phyloP scores from a whole-genome alignment of 2,113 vertebrate species.

The Apus apus region DNA sequence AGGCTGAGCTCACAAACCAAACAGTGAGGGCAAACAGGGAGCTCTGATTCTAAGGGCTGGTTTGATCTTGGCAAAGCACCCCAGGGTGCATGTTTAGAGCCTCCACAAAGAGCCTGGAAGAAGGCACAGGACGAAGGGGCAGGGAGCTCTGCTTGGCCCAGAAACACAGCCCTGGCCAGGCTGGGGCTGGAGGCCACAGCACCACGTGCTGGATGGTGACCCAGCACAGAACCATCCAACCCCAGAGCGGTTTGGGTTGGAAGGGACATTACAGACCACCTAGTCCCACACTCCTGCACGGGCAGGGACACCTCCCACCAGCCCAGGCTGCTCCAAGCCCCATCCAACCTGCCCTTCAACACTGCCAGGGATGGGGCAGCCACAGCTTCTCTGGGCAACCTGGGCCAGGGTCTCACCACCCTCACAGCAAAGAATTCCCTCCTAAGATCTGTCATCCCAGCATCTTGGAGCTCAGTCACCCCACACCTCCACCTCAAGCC shows the following conservation, averaged over 20 bases:
- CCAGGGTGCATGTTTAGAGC: accelerated
- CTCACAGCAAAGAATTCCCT: too few relatives aligned
- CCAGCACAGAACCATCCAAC: too few relatives aligned
- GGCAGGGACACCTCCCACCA: too few relatives aligned
- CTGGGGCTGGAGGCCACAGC: neutral
- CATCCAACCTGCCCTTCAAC: too few relatives aligned
- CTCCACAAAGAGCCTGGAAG: neutral
- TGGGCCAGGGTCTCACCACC: too few relatives aligned
- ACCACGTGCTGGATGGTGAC: accelerated
- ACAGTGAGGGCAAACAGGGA: neutral
- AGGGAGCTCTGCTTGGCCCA: accelerated
- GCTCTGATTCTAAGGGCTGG: neutral
- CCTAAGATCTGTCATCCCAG: neutral
- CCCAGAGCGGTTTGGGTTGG: too few relatives aligned
- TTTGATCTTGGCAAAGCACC: neutral
- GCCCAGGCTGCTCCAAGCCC: too few relatives aligned
- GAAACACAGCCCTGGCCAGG: neutral
- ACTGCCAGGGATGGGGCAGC: too few relatives aligned
- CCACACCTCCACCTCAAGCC: neutral
- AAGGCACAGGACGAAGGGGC: accelerated
- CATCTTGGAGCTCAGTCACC: accelerated
- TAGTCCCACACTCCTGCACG: too few relatives aligned
- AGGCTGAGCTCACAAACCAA: neutral
- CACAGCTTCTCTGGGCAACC: too few relatives aligned
- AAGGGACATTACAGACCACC: too few relatives aligned